phyloP scores from a whole-genome alignment of 2,888 invertebrate species.

The Ditylenchus weischeri region DNA sequence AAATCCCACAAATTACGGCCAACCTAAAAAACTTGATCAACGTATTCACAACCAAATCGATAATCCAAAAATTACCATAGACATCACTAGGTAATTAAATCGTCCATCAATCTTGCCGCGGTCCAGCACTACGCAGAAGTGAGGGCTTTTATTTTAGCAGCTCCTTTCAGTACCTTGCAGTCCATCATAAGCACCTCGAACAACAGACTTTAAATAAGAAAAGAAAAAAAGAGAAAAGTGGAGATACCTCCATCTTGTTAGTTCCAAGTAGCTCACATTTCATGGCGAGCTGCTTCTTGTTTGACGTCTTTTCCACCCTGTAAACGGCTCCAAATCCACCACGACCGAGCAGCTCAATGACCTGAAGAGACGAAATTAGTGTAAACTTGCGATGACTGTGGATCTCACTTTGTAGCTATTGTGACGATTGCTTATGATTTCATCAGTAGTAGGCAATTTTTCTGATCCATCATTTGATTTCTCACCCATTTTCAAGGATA shows the following conservation, averaged over 20 bases:
- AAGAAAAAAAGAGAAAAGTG: not conserved
- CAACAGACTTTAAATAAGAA: not conserved
- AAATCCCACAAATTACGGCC: conserved; percentile 48
- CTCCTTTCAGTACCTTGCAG: conserved; percentile 36
- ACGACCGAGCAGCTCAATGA: conserved; percentile 37
- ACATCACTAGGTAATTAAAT: conserved; percentile 26
- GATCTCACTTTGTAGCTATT: too few relatives aligned
- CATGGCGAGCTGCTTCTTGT: conserved; percentile 39
- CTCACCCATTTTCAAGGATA: conserved; percentile 48
- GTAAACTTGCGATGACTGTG: too few relatives aligned
- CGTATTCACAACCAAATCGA: too few relatives aligned
- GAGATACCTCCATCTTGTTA: conserved; percentile 23
- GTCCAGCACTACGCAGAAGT: conserved; percentile 44
- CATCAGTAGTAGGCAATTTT: too few relatives aligned
- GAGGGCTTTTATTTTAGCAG: conserved; percentile 38
- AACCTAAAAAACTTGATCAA: conserved; percentile 28
- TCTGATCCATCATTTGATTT: conserved; percentile 44
- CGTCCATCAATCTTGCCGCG: conserved; percentile 37
- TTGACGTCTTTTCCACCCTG: conserved; percentile 33
- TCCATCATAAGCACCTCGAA: conserved; percentile 23
- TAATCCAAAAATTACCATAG: conserved; percentile 18
- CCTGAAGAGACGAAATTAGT: conserved; percentile 12
- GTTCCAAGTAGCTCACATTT: conserved; percentile 43
- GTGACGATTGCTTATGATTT: too few relatives aligned
- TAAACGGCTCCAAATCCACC: conserved; percentile 51